A percentile compares a stretch with the other conserved stretches of the same genome.
phyloP scores from a whole-genome alignment of 2,113 vertebrate species.

The Cyphomyrus discorhynchus region DNA sequence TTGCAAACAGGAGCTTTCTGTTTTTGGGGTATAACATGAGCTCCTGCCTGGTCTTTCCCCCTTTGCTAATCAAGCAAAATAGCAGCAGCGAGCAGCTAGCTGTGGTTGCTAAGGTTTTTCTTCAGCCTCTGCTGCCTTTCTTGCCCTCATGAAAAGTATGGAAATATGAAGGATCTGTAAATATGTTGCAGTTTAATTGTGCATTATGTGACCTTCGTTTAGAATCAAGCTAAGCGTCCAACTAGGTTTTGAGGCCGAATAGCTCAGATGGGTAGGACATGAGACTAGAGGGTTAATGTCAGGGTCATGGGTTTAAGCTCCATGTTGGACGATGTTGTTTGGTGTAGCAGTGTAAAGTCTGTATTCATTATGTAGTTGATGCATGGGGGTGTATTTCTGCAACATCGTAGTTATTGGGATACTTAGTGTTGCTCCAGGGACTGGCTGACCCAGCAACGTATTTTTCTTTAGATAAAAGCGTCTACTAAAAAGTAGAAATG shows the following conservation, averaged over 20 bases:
- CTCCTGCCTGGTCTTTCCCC: not conserved
- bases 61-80: not conserved
- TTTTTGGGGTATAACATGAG: not conserved
- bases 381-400: not conserved
- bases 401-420: not conserved
- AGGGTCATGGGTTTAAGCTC: not conserved
- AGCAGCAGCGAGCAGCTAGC: not conserved
- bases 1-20: not conserved
- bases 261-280: not conserved
- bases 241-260: not conserved
- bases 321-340: not conserved
- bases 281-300: not conserved
- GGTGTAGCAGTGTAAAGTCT: not conserved
- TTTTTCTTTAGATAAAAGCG: not conserved
- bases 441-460: not conserved
- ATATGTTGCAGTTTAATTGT: not conserved
- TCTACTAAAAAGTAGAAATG: not conserved
- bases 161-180: not conserved
- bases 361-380: not conserved
- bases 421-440: not conserved
- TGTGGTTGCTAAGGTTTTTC: not conserved
- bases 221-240: not conserved
- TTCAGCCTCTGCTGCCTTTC: not conserved
- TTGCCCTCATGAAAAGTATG: not conserved
- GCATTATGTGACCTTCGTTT: not conserved